phyloP scores from a whole-genome alignment of 2,888 invertebrate species.

The Sinhomidia bicolor region DNA sequence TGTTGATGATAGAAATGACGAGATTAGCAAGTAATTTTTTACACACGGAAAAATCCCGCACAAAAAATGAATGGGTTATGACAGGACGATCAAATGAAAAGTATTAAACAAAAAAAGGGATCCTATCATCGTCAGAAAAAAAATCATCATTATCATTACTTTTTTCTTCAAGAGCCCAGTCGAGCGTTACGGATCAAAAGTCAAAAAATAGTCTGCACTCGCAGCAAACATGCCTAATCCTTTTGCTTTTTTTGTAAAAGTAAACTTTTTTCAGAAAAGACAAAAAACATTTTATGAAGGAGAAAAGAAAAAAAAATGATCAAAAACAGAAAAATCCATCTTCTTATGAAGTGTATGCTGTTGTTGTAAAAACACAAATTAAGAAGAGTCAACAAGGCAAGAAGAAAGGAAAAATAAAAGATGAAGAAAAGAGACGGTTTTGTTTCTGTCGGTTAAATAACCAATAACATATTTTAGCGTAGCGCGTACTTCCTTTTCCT shows the following conservation, averaged over 20 bases:
- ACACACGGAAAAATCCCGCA: slow-evolving; percentile 56
- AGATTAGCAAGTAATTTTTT: slow-evolving; percentile 68
- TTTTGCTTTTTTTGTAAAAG: slow-evolving; percentile 26
- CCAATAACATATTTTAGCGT: neutral
- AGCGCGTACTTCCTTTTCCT: neutral
- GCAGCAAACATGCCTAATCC: slow-evolving; percentile 27
- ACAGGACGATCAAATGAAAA: too few species aligned
- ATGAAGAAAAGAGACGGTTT: slow-evolving; percentile 51
- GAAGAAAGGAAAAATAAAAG: slow-evolving; percentile 31
- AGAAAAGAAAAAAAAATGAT: slow-evolving; percentile 17
- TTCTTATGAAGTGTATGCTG: neutral
- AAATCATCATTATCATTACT: slow-evolving; percentile 11
- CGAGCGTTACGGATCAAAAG: slow-evolving; percentile 68
- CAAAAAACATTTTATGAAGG: slow-evolving; percentile 56
- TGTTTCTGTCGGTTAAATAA: slow-evolving; percentile 63
- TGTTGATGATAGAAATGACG: slow-evolving; percentile 47
- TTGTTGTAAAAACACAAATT: slow-evolving; percentile 21
- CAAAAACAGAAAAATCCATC: slow-evolving; percentile 71
- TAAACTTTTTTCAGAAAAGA: slow-evolving; percentile 59
- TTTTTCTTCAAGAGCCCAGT: slow-evolving; percentile 33
- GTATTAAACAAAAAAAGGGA: slow-evolving; percentile 38
- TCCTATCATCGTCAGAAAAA: slow-evolving; percentile 39
- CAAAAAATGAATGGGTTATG: slow-evolving; percentile 62
- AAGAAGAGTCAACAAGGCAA: slow-evolving; percentile 26
- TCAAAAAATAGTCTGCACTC: slow-evolving; percentile 46